Evolutionary conservation across 2,888 invertebrate genomes (phyloP).

Genomic region (Platycnemis pennipes): DNA sequence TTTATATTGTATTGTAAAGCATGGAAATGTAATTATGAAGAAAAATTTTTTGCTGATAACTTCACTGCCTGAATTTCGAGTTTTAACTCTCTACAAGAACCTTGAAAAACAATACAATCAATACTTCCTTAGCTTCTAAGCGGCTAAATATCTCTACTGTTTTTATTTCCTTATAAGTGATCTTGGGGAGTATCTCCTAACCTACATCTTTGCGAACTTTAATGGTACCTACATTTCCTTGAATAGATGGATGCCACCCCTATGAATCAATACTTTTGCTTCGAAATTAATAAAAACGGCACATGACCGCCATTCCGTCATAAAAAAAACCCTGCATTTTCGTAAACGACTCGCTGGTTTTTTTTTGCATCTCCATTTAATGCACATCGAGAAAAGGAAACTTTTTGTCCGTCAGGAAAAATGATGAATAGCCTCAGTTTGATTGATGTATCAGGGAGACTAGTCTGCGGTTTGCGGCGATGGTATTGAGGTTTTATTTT

Average conservation of each 20-base stretch:
- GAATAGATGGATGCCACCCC: no score
- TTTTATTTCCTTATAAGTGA: no score
- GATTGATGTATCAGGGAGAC: neutral
- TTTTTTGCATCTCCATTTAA: neutral
- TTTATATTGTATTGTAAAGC: no score
- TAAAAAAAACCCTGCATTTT: neutral
- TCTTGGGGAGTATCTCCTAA: no score
- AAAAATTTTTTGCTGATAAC: neutral
- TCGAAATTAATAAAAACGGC: neutral
- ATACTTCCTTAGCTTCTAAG: no score
- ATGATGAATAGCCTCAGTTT: neutral
- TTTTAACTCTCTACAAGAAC: no score
- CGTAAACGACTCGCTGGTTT: neutral
- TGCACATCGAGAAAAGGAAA: neutral
- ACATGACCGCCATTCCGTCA: neutral
- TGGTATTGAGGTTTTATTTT: neutral
- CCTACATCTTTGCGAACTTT: no score
- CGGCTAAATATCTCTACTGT: no score
- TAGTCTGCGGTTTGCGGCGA: neutral
- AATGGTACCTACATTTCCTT: no score
- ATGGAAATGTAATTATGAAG: no score
- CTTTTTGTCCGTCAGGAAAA: neutral
- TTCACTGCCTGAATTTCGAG: no score
- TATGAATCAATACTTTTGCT: neutral
- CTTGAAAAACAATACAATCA: no score